phyloP scores from a whole-genome alignment of 2,113 vertebrate genomes.

The Myiopsitta monachus region DNA sequence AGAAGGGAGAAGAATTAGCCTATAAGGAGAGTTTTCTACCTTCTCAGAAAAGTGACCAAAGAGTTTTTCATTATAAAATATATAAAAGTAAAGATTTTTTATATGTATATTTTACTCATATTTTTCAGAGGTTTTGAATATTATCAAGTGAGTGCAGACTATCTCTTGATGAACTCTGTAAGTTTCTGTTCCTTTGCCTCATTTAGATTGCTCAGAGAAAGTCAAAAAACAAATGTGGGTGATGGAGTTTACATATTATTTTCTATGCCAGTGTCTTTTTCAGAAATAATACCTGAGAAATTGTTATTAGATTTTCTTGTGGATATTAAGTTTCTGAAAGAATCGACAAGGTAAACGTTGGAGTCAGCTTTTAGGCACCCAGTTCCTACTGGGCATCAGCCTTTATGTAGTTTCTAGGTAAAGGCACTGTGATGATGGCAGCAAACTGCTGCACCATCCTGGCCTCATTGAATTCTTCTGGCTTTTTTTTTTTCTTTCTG shows the following conservation, averaged over 20 bases:
- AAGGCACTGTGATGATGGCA: neutral
- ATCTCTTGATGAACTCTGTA: neutral
- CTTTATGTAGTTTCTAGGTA: neutral
- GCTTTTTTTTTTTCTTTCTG: neutral
- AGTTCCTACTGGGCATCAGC: neutral
- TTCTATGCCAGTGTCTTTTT: neutral
- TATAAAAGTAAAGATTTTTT: neutral
- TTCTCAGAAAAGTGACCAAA: neutral
- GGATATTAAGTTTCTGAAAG: neutral
- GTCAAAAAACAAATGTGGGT: neutral
- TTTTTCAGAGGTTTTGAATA: neutral
- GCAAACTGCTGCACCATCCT: neutral
- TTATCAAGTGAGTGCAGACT: neutral
- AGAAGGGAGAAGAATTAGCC: neutral
- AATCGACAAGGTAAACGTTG: neutral
- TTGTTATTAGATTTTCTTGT: neutral
- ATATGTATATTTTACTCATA: neutral
- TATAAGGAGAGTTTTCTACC: neutral
- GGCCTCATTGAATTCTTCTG: neutral
- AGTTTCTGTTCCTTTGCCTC: neutral
- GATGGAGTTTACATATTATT: neutral
- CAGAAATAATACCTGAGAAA: neutral
- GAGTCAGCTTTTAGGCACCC: neutral
- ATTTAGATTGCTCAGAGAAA: neutral
- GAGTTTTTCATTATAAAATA: neutral